Evolutionary conservation across 2,888 invertebrate genomes (phyloP).

Genomic region (Conus canariensis): DNA sequence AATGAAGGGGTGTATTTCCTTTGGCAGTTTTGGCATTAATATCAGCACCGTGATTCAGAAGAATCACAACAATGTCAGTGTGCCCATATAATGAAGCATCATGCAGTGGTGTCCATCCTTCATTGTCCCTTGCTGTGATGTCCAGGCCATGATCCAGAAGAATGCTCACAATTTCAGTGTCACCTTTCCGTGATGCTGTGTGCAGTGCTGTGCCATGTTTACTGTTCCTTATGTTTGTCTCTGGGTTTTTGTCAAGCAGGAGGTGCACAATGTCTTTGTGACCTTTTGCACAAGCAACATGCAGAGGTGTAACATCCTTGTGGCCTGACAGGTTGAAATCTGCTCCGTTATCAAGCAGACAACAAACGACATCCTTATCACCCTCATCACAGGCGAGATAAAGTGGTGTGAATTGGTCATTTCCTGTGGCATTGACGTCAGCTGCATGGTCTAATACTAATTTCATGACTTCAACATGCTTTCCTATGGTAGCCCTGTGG

Average conservation of each 20-base stretch:
- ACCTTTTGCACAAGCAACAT: not conserved
- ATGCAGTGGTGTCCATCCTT: not conserved
- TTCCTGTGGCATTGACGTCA: not conserved
- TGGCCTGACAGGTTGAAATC: not conserved
- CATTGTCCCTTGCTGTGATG: not conserved
- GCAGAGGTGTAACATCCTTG: not conserved
- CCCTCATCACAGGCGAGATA: not conserved
- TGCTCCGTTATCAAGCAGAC: slow-evolving; percentile 13
- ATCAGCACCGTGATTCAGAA: not conserved
- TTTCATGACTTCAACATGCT: not conserved
- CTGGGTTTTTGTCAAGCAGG: no score
- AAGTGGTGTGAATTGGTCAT: not conserved
- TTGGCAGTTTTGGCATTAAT: not conserved
- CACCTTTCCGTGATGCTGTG: not conserved
- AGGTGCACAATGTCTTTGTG: not conserved
- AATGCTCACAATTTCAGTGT: not conserved
- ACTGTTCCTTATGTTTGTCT: not conserved
- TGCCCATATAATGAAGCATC: not conserved
- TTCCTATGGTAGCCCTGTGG: not conserved
- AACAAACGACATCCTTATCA: not conserved
- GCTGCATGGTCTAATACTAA: not conserved
- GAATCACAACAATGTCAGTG: not conserved
- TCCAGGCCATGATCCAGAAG: not conserved
- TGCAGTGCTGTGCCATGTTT: not conserved
- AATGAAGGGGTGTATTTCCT: slow-evolving; percentile 2